Percentiles rank a stretch among this genome's conserved stretches.
These are phyloP conservation scores for Coleophora flavipennella DNA, from an alignment of 2,888 invertebrate genomes.

Conservation along the genomic window DNA sequence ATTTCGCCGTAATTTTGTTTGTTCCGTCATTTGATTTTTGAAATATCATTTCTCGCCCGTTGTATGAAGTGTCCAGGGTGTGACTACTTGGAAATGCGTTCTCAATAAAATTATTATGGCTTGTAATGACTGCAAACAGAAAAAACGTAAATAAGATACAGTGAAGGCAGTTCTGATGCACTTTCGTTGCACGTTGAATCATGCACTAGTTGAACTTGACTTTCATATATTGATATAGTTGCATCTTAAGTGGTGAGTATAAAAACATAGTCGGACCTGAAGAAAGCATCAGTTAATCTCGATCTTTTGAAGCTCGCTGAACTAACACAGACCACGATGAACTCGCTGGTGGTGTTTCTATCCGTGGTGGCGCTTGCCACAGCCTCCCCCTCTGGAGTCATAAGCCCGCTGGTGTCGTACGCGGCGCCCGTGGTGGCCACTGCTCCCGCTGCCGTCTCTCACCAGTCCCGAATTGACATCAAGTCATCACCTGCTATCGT, in stretches of 20 bases:
- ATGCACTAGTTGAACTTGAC: slow-evolving; percentile 59
- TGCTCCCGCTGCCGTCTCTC: slow-evolving; percentile 23
- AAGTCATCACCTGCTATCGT: slow-evolving; percentile 29
- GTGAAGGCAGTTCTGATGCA: slow-evolving; percentile 6
- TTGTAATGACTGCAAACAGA: too few species aligned
- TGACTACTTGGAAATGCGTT: too few species aligned
- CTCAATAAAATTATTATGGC: too few species aligned
- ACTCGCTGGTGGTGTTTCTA: slow-evolving; percentile 76
- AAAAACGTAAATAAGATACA: too few species aligned
- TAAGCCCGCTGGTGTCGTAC: slow-evolving; percentile 23
- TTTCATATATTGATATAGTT: slow-evolving; percentile 48
- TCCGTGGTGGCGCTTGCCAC: slow-evolving; percentile 67
- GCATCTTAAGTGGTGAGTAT: slow-evolving; percentile 35
- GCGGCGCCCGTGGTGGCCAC: slow-evolving; percentile 25
- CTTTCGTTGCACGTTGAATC: slow-evolving; percentile 28
- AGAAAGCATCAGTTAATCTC: slow-evolving; percentile 61
- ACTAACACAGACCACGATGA: slow-evolving; percentile 74
- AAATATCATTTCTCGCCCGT: too few species aligned
- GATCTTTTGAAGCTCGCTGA: slow-evolving; percentile 44
- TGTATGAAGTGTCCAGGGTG: too few species aligned
- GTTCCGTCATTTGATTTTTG: too few species aligned
- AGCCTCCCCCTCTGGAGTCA: slow-evolving; percentile 35
- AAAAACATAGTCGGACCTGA: slow-evolving; percentile 41
- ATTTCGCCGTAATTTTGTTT: too few species aligned
- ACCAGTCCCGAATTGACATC: slow-evolving; percentile 38